Conservation (phyloP, 2,888 invertebrate genomes). For the Ganaspis brasiliensis region DNA sequence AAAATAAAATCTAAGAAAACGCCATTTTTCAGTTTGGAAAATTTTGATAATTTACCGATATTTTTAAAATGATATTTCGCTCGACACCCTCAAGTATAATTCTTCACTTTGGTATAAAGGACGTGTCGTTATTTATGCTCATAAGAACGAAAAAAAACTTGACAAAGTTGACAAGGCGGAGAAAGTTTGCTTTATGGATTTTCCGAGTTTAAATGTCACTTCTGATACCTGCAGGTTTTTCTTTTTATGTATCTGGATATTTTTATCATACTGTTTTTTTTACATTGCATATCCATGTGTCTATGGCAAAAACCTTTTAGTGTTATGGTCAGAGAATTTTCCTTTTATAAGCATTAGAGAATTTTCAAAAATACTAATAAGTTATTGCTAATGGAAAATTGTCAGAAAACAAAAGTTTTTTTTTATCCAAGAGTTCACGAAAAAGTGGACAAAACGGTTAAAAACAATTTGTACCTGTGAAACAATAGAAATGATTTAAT, state of each 20-base stretch:
- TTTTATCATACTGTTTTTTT: not conserved
- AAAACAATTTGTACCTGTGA: too few species aligned
- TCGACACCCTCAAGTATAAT: not conserved
- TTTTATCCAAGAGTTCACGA: not conserved
- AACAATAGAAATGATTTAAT: too few species aligned
- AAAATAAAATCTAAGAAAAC: too few species aligned
- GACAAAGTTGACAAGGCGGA: not conserved
- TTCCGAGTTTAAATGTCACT: not conserved
- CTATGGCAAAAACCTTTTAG: conserved; percentile 8
- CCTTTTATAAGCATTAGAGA: not conserved
- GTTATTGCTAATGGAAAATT: not conserved
- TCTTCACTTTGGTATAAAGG: conserved; percentile 1
- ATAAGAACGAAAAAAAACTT: too few species aligned
- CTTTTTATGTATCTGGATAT: not conserved
- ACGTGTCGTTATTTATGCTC: conserved; percentile 8
- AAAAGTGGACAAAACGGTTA: too few species aligned
- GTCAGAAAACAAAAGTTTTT: not conserved
- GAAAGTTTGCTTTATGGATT: not conserved
- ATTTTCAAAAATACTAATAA: not conserved
- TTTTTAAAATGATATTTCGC: not conserved
- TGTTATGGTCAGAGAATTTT: not conserved
- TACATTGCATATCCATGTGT: not conserved
- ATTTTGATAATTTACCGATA: too few species aligned
- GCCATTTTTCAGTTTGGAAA: too few species aligned
- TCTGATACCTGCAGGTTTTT: not conserved